Evolutionary conservation across 2,888 invertebrate species (phyloP).

Genomic region (Drosophila kanekoi): DNA sequence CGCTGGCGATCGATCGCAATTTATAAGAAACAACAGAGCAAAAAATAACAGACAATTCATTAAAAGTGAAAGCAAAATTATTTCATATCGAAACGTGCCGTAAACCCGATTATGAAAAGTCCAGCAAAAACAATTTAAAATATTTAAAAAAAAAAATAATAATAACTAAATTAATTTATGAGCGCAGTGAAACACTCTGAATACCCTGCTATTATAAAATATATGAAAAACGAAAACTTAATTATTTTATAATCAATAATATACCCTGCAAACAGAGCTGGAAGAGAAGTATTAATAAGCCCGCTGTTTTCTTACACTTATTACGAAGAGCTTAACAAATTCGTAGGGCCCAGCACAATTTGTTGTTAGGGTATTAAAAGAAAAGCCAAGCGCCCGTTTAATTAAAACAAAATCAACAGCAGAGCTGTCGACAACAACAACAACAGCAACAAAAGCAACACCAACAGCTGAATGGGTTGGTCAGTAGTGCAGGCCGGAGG

Average conservation of each 20-base stretch:
- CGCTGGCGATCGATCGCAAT: slow-evolving; percentile 63
- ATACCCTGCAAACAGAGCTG: slow-evolving; percentile 10
- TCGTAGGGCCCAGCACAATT: slow-evolving; percentile 7
- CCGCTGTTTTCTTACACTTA: background rate
- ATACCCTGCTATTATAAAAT: too few relatives aligned
- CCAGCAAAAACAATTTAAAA: slow-evolving; percentile 53
- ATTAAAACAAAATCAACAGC: slow-evolving; percentile 73
- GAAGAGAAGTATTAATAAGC: background rate
- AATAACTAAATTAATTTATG: slow-evolving; percentile 52
- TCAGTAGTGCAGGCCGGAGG: slow-evolving; percentile 66
- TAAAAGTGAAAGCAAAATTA: slow-evolving; percentile 79
- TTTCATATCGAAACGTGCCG: slow-evolving; percentile 69
- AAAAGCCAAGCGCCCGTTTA: slow-evolving; percentile 54
- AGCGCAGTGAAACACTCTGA: slow-evolving; percentile 8
- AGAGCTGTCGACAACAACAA: slow-evolving; percentile 29
- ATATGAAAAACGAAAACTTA: slow-evolving; percentile 10
- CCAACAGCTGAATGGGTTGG: slow-evolving; percentile 62
- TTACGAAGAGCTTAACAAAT: slow-evolving; percentile 25
- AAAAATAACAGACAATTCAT: slow-evolving; percentile 58
- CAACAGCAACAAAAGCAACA: slow-evolving; percentile 33
- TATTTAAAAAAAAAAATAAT: slow-evolving; percentile 53
- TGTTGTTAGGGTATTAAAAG: slow-evolving; percentile 35
- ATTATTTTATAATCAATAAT: slow-evolving; percentile 4
- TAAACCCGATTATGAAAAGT: slow-evolving; percentile 74
- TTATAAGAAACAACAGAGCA: slow-evolving; percentile 55